A percentile compares a stretch with the other conserved stretches of the same genome.
Conservation (phyloP, 2,888 invertebrate genomes). For the Agrochola lota region DNA sequence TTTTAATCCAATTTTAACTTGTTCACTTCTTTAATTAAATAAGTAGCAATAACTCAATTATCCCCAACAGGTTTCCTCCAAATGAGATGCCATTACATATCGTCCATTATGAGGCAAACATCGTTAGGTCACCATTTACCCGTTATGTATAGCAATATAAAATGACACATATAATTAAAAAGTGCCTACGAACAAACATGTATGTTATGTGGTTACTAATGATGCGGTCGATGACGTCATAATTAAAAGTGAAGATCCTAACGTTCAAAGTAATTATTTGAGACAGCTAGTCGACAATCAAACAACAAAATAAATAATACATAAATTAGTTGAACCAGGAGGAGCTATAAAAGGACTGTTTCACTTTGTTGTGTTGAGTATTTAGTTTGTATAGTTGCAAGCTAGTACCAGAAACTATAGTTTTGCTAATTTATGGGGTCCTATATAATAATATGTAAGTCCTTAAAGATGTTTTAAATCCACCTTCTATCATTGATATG, state of each 20-base stretch:
- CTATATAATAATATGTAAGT: no score
- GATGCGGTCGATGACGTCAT: constrained; percentile 47
- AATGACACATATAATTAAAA: constrained; percentile 40
- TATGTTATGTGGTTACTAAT: constrained; percentile 32
- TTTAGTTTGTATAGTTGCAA: neutral
- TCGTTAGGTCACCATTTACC: constrained; percentile 33
- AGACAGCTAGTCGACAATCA: no score
- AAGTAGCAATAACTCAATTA: neutral
- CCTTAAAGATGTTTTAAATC: neutral
- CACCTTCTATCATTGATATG: neutral
- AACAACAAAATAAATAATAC: neutral
- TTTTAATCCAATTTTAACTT: neutral
- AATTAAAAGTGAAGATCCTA: constrained; percentile 12
- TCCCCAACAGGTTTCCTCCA: neutral
- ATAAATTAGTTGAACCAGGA: neutral
- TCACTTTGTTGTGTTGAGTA: neutral
- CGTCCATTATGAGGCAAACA: constrained; percentile 15
- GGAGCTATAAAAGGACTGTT: neutral
- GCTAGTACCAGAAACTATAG: neutral
- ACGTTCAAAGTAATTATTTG: neutral
- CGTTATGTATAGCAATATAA: constrained; percentile 16
- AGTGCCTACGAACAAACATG: constrained; percentile 18
- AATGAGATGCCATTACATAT: constrained; percentile 34
- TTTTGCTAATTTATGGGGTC: neutral
- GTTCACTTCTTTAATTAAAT: neutral